Evolutionary conservation across 1,140 invertebrate species (phyloP), one percentile per base, ranked within the genome.

Genomic region (Whitmania pigra): DNA sequence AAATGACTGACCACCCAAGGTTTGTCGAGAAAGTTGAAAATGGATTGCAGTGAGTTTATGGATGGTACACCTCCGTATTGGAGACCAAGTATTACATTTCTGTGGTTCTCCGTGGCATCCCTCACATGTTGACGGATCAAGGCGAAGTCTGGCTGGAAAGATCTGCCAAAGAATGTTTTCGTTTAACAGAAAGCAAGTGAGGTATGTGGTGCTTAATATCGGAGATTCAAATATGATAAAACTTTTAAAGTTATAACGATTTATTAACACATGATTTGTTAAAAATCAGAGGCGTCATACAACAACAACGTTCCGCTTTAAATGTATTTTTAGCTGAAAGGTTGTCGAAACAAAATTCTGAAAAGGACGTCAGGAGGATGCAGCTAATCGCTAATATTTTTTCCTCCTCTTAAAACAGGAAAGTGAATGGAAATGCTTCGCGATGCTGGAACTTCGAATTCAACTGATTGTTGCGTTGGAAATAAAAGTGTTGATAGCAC

Each of bases 61-160:
- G 91, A 90, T 7, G 93, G 92, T 49, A 97, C 88, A 43, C 91
- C 91, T 36, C 93, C 93, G 82, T 94, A 96, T 83, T 94, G 93
- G 36, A 97, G 85, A 15, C 92, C 94, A 57, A 97, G 83, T 63
- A 97, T 86, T 31, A 95, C 82, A 73, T 91, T 90, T n/a, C 78
- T 78, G 79, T 82, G 85, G 76, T 86, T 83, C 77, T 92, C 88
- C 31, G 79, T 76, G 0, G 91, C 92, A 81, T 97, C 93, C 36
- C 88, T 86, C 11, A 95, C 86, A 83, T 95, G 94, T 82, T 97
- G 94, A 73, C 94, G 87, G 73, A 97, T 88, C 79, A 97, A 83
- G 57, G 96, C 87, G 82, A 97, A 96, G 80, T 97, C 94, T 31
- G 94, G 94, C 79, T 90, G 89, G 81, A 94, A 93, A 22, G 90